Evolutionary conservation across 2,888 invertebrate genomes (phyloP), one percentile per base, ranked within the genome.

Genomic region (Trachelus stipa): DNA sequence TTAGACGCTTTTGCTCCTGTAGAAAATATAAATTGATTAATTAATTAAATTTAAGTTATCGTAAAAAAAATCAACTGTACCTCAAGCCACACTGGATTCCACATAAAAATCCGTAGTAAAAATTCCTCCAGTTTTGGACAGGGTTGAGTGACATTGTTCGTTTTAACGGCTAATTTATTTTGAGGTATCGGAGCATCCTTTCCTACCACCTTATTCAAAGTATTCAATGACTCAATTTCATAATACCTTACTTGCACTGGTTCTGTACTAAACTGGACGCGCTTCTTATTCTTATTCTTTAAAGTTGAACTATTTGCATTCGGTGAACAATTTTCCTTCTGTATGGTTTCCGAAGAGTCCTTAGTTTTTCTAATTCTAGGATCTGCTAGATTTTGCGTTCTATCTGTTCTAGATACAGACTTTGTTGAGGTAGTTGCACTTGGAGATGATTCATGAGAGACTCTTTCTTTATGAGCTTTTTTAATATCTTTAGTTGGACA

Each of bases 61-160:
- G 3, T 75, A 4, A 75, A 30, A 23, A 6, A 0, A 34, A 56
- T 35, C 73, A 33, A 34, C 33, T 80, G 82, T 82, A 89, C 89
- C 80, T 93, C 90, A 3, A 96, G 87, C 96, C 95, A 96, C 35
- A 93, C 92, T 12, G 95, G 94, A 85, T 94, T 94, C 96, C 96
- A 96, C 2, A 77, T 85, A 9, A 95, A 91, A 81, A 96, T 93
- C 81, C 93, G 92, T 81, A 93, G 91, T 35, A 94, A 89, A 15
- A 94, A 93, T 73, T 93, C 91, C 81, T 91, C 88, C 11, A 87
- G 74, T 75, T 82, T 87, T 23, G 85, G 84, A 40, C 80, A 80
- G 11, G 77, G 74, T 83, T 92, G 88, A 73, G 90, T 84, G 69
- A 68, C 31, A 68, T 31, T 74, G 30, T 68, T 56, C 30, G 73